Conservation (phyloP, 2,113 vertebrate genomes). For the Pachypanchax playfairii region DNA sequence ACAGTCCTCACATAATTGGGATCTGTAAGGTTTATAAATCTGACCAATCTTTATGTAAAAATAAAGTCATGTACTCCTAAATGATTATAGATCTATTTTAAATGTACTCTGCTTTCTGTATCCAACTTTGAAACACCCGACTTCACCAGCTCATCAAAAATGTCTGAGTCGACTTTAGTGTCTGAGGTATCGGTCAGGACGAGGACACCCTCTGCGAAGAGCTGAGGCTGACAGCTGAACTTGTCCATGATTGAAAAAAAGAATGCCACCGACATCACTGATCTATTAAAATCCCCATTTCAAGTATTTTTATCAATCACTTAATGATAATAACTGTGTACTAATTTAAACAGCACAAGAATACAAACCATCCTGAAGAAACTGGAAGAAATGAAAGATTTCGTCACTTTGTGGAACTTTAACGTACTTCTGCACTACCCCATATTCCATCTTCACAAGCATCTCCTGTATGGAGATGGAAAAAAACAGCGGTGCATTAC, state of each 20-base stretch:
- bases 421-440: not conserved
- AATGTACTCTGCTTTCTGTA: not conserved
- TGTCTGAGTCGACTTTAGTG: not conserved
- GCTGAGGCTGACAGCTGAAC: not conserved
- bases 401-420: not conserved
- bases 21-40: not conserved
- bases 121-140: not conserved
- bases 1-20: not conserved
- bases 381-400: not conserved
- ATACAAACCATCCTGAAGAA: slow-evolving; percentile 1
- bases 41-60: not conserved
- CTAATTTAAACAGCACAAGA: not conserved
- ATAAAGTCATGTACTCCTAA: not conserved
- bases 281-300: too few species aligned
- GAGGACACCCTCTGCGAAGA: not conserved
- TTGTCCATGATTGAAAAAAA: not conserved
- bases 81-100: not conserved
- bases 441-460: slow-evolving; percentile 2
- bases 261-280: too few species aligned
- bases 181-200: not conserved
- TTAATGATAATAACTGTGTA: too few species aligned
- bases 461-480: slow-evolving; percentile 1
- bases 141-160: not conserved
- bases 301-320: too few species aligned
- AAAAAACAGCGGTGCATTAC: too few species aligned